phyloP scores from a whole-genome alignment of 2,888 invertebrate species.

The Dynastes grantii region DNA sequence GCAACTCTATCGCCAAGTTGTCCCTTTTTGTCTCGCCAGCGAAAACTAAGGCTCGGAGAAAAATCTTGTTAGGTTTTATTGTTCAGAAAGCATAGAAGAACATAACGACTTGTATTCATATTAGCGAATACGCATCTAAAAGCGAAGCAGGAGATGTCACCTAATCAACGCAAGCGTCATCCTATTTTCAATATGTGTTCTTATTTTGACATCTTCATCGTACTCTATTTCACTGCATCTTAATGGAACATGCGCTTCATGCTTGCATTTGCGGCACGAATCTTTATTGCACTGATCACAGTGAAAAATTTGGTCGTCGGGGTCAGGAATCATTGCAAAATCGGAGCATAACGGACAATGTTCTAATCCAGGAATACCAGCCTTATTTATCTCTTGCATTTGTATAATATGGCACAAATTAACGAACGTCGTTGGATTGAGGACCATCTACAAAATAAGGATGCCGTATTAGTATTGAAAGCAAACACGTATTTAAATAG shows the following conservation, averaged over 20 bases:
- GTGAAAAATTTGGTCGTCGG: slow-evolving; percentile 70
- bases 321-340: slow-evolving; percentile 71
- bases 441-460: slow-evolving; percentile 20
- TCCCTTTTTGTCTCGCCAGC: too few relatives aligned
- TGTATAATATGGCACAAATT: slow-evolving; percentile 70
- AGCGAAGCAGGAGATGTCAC: slow-evolving; percentile 55
- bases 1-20: too few relatives aligned
- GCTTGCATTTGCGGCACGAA: slow-evolving; percentile 73
- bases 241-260: slow-evolving; percentile 73
- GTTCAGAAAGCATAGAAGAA: too few relatives aligned
- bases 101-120: too few relatives aligned
- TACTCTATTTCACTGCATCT: slow-evolving; percentile 72
- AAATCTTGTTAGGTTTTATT: too few relatives aligned
- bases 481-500: not conserved
- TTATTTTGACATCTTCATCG: slow-evolving; percentile 68
- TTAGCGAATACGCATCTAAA: too few relatives aligned
- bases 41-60: too few relatives aligned
- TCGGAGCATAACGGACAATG: slow-evolving; percentile 74
- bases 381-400: slow-evolving; percentile 72
- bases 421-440: slow-evolving; percentile 68
- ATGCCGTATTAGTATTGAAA: not conserved
- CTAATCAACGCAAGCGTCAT: slow-evolving; percentile 72
- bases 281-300: slow-evolving; percentile 75
- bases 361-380: slow-evolving; percentile 73
- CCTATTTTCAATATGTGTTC: slow-evolving; percentile 73